Evolutionary conservation across 2,888 invertebrate genomes (phyloP), one percentile per base, ranked within the genome.

Genomic region (Bombylius discolor): DNA sequence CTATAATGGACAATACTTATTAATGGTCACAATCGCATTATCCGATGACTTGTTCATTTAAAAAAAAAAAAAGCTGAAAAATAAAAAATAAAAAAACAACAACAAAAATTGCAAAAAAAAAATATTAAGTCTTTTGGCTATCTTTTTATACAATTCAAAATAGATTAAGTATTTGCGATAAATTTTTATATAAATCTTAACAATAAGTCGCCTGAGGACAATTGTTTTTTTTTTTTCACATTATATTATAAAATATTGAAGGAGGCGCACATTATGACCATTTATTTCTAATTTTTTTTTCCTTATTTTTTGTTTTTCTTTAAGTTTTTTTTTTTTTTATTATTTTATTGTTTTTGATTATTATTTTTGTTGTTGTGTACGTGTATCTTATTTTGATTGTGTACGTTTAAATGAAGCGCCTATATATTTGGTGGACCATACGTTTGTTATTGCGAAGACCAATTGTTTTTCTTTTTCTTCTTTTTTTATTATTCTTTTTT

Each of bases 141-240:
- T 42, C 39, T 4, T 42, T 42, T 42, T 42, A 42, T 42, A 42
- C 11, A 11, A 11, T 42, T 11, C 8, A 42, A 42, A 42, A 56
- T 59, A 67, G 66, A 67, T 67, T 66, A 67, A 67, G 64, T 66
- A 65, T 64, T 64, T 62, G 63, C 65, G 67, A 68, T 68, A 68
- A 67, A 65, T 66, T 65, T 63, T 59, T 64, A 59, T 63, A 66
- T 66, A 66, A 67, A 66, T 66, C 65, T 67, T 63, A 67, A 68
- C 66, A 68, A 68, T 66, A 67, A 68, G 65, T 66, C 66, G 68
- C 68, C 68, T 59, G 67, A 64, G 66, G 68, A 66, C 65, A 63
- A 63, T 62, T n/a, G n/a, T n/a, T n/a, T n/a, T 52, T 57, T 61
- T 58, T 58, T 23, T 59, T 60, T 55, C 56, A 56, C 55, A 55